Base-by-base conservation (phyloP, 2,888 invertebrate genomes). In the Poecilus cupreus region DNA sequence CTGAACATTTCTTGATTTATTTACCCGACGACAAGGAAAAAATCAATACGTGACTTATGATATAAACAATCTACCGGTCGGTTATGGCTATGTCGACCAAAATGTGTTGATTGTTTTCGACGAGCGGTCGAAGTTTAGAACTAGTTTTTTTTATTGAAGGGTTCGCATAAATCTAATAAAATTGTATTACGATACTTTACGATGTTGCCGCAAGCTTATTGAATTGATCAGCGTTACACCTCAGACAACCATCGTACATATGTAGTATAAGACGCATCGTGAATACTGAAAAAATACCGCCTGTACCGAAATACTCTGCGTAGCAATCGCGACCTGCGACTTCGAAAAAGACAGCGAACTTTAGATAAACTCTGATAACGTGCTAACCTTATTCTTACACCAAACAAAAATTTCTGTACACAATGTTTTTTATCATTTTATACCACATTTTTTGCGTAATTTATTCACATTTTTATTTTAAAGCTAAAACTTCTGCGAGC, bases 351-450 rank as follows among this genome's bases (percentile, higher is more conserved):
- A 60, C 64, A 18, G 64, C 64, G 64, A 68, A 68, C 64, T 68
- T 54, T 68, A 68, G 64, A 68, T 68, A 68, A 68, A 68, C 64
- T 39, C 39, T 39, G 64, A 68, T 68, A 68, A 68, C 13, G 37
- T 32, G 13, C 37, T 68, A 68, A 68, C 60, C 60, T 60, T 60
- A 60, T 20, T 68, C 32, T 32, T 32, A 37, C 10, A 37, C 20
- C 39, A 68, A 51, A 68, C 20, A 68, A 68, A 37, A 68, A 68
- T 37, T 16, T 39, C 13, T 68, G 37, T 37, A 37, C 39, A 68
- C 18, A 32, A 11, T 68, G 18, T 18, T 2, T 2, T 60, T 68
- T 68, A 68, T 68, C 37, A 68, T 0, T 26, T 54, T 64, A 37
- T 64, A 26, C 11, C 39, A 68, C 64, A 37, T 37, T 68, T 68